Base-by-base conservation (phyloP, 2,113 vertebrate species). In the Bagarius yarrelli region DNA sequence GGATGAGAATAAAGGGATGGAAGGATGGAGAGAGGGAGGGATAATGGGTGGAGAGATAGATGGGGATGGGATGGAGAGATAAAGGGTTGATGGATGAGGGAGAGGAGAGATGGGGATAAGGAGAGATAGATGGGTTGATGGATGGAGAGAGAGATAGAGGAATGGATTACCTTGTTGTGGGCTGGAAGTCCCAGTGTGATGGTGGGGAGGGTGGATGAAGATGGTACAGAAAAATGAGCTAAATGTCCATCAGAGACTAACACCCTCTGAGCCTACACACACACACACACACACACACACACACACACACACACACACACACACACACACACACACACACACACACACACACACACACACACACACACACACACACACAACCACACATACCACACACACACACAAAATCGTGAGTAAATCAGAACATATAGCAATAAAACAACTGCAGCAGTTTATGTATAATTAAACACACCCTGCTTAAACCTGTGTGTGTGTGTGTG, bases 101-200 rank as follows among this genome's bases (percentile, higher is more conserved):
- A 8, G 8, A 40, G 36, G 44, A 47, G 44, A 47, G 9, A 47
- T 11, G 11, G 9, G 11, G 44, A 9, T 1, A 11, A 8, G 6
- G 23, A 61, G 6, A 25, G 53, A 67, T 47, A 34, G 11, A 53
- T n/a, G 12, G n/a, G 15, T 18, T 25, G 34, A 12, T 27, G 44
- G 21, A 13, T 30, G n/a, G 23, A 34, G 25, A 25, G 25, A 5
- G 19, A 0, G 1, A 47, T 47, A 8, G n/a, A n/a, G n/a, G n/a
- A n/a, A 47, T 47, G 44, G 44, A 63, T 90, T 93, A 97, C 96
- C 95, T 95, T 93, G 88, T 93, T 78, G 76, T 95, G 94, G 69
- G 95, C 95, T 0, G 96, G 96, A 70, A 96, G 91, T 32, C 96
- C 96, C 89, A 97, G 92, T 0, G 96, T 96, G 92, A 97, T 94